Conservation (phyloP, 1,140 invertebrate genomes). For the Melipona quadrifasciata region DNA sequence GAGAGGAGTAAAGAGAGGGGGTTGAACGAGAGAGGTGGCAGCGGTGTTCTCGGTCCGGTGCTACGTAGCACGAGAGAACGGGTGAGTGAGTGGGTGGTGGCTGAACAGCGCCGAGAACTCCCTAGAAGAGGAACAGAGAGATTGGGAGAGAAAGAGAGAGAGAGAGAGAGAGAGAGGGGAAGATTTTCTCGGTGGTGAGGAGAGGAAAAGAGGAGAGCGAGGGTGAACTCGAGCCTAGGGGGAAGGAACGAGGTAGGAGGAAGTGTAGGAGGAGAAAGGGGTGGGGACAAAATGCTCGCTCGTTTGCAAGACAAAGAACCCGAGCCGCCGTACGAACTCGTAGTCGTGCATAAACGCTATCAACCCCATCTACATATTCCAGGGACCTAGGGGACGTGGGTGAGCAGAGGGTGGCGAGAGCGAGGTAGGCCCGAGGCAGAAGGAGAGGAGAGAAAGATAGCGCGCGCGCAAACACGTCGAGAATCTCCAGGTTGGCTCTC, state of each 20-base stretch:
- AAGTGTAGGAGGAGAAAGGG: slow-evolving; percentile 6
- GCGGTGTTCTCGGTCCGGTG: slow-evolving; percentile 25
- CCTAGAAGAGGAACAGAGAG: slow-evolving; percentile 39
- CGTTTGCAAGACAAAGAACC: slow-evolving; percentile 79
- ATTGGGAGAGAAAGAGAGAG: too few relatives aligned
- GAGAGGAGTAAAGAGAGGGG: background rate
- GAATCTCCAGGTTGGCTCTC: background rate
- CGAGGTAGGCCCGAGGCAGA: slow-evolving; percentile 15
- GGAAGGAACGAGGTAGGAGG: background rate
- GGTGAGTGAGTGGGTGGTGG: slow-evolving; percentile 33
- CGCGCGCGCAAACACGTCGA: slow-evolving; percentile 49
- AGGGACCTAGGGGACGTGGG: slow-evolving; percentile 40
- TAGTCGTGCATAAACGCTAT: slow-evolving; percentile 78
- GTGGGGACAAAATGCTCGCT: slow-evolving; percentile 68
- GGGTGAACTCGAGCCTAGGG: slow-evolving; percentile 47
- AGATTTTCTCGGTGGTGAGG: slow-evolving; percentile 35
- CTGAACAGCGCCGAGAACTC: slow-evolving; percentile 41
- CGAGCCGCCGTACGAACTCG: slow-evolving; percentile 71
- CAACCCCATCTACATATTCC: slow-evolving; percentile 76
- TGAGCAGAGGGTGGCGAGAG: background rate
- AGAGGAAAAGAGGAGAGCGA: slow-evolving; percentile 21
- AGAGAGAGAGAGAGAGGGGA: background rate
- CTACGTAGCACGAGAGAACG: slow-evolving; percentile 34
- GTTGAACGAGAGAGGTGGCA: slow-evolving; percentile 25
- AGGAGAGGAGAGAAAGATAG: slow-evolving; percentile 45